phyloP scores from a whole-genome alignment of 2,113 vertebrate genomes.

The Haemorhous mexicanus region DNA sequence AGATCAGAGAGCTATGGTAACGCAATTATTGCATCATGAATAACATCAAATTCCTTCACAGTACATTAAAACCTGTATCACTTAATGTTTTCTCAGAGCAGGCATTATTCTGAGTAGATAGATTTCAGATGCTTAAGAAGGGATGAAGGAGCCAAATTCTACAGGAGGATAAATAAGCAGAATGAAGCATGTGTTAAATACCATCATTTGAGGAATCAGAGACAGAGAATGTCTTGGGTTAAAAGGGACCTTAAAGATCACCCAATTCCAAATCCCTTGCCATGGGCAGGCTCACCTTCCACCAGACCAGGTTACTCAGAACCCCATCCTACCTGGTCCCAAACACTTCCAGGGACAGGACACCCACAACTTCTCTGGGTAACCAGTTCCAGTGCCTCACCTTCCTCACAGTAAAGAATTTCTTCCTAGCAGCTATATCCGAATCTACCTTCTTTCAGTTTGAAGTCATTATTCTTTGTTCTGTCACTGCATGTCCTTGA shows the following conservation, averaged over 20 bases:
- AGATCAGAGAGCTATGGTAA: not conserved
- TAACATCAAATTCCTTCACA: not conserved
- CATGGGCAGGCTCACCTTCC: not conserved
- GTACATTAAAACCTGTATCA: not conserved
- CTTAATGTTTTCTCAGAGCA: not conserved
- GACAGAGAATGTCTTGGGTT: not conserved
- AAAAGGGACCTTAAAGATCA: not conserved
- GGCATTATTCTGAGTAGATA: not conserved
- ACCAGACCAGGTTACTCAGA: not conserved
- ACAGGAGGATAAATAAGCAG: not conserved
- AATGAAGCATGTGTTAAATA: not conserved
- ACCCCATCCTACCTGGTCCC: too few species aligned
- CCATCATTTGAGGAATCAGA: not conserved
- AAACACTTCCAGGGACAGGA: fast-evolving
- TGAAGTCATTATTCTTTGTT: not conserved
- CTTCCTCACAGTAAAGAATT: not conserved
- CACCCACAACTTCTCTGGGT: not conserved
- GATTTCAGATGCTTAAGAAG: not conserved
- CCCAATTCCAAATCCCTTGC: not conserved
- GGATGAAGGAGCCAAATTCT: not conserved
- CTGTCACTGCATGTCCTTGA: not conserved
- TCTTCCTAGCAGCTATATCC: not conserved
- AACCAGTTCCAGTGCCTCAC: not conserved
- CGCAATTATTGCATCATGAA: not conserved
- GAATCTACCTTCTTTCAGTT: not conserved